These are phyloP conservation scores for Melanotus villosus DNA, from an alignment of 2,888 invertebrate species.

Conservation along the genomic window DNA sequence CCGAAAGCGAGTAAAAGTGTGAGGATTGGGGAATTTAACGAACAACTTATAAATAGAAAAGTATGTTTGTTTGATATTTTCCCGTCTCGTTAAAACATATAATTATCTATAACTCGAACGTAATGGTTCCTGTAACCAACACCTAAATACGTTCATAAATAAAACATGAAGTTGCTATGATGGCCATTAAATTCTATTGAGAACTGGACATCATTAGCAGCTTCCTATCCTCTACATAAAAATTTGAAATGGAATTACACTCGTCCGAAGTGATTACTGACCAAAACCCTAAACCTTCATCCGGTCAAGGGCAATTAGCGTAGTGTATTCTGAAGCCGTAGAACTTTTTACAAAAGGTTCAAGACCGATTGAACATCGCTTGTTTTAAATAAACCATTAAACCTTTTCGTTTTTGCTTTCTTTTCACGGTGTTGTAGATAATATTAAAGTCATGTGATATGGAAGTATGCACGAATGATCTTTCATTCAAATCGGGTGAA, in stretches of 20 bases:
- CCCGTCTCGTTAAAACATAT: neutral
- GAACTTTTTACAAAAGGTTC: neutral
- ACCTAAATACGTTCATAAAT: slow-evolving; percentile 1
- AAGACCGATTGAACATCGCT: neutral
- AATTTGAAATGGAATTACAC: slow-evolving; percentile 13
- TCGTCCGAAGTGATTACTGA: slow-evolving; percentile 3
- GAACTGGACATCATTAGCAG: slow-evolving; percentile 35
- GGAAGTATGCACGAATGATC: slow-evolving; percentile 46
- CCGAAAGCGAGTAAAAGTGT: neutral
- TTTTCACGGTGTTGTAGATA: slow-evolving; percentile 21
- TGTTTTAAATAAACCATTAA: slow-evolving; percentile 9
- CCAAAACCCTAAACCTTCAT: slow-evolving; percentile 29
- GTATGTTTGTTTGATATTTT: too few relatives aligned
- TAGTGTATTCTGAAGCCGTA: neutral
- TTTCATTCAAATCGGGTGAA: slow-evolving; percentile 38
- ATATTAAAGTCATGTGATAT: slow-evolving; percentile 33
- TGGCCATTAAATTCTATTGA: slow-evolving; percentile 13
- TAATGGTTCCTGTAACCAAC: neutral
- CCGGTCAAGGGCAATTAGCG: slow-evolving; percentile 35
- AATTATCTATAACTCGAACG: neutral
- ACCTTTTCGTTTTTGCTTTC: slow-evolving; percentile 20
- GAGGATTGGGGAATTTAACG: too few relatives aligned
- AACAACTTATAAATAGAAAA: too few relatives aligned
- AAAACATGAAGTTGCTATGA: slow-evolving; percentile 3
- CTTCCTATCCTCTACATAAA: slow-evolving; percentile 13